A percentile compares a stretch with the other conserved stretches of the same genome.
phyloP scores from a whole-genome alignment of 2,113 vertebrate species.

The Rousettus leschenaultii region DNA sequence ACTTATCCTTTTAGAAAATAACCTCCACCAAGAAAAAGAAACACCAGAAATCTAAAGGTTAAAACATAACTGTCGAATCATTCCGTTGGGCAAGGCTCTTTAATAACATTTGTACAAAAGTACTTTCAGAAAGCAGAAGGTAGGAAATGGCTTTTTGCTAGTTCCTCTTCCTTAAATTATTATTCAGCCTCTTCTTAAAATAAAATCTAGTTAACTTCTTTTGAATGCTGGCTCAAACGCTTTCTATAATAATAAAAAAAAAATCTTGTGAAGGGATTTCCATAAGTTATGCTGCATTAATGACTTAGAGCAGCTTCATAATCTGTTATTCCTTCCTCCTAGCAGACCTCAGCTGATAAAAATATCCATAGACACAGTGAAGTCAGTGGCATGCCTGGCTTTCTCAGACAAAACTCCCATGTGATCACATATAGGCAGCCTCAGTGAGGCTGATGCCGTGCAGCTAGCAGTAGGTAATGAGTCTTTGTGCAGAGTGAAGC shows the following conservation, averaged over 20 bases:
- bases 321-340: conserved; percentile 83
- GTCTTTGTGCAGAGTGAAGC: conserved; percentile 95
- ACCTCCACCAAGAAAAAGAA: conserved; percentile 58
- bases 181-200: conserved; percentile 53
- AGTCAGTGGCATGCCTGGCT: conserved; percentile 89
- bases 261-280: conserved; percentile 74
- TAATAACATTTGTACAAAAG: conserved; percentile 70
- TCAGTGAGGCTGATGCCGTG: conserved; percentile 92
- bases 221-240: conserved; percentile 61
- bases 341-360: conserved; percentile 91
- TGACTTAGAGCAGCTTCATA: conserved; percentile 77
- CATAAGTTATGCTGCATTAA: conserved; percentile 75
- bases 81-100: conserved; percentile 51
- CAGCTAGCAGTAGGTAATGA: conserved; percentile 96
- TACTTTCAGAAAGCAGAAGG: conserved; percentile 46
- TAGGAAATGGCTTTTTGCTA: conserved; percentile 66
- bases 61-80: conserved; percentile 60
- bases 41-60: conserved; percentile 69
- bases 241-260: conserved; percentile 37
- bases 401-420: conserved; percentile 94
- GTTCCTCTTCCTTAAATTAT: conserved; percentile 69
- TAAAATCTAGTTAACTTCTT: conserved; percentile 62
- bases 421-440: conserved; percentile 94
- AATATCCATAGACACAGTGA: conserved; percentile 93
- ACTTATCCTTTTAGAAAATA: conserved; percentile 27